phyloP scores from a whole-genome alignment of 2,113 vertebrate genomes.

The Coregonus clupeaformis region DNA sequence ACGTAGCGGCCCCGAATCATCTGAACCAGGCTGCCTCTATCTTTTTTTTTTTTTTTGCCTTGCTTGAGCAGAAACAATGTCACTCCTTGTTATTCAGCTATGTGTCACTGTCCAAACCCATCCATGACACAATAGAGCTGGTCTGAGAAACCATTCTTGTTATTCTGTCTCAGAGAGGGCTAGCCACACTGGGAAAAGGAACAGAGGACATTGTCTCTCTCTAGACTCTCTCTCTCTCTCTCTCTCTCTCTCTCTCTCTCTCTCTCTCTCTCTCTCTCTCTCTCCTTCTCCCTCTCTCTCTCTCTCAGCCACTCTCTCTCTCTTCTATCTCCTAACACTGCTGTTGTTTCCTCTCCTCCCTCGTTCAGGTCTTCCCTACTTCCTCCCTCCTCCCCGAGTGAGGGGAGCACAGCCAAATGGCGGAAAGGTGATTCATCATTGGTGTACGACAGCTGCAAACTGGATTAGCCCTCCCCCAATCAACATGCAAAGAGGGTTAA shows the following conservation, averaged over 20 bases:
- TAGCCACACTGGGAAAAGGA: conserved; percentile 50
- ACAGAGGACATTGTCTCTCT: conserved; percentile 95
- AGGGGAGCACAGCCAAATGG: conserved; percentile 90
- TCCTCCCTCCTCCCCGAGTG: conserved; percentile 83
- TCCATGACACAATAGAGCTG: conserved; percentile 83
- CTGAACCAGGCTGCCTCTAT: conserved; percentile 73
- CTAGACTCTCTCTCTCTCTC: conserved; percentile 42
- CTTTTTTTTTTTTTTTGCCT: conserved; percentile 77
- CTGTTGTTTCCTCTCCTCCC: conserved; percentile 94
- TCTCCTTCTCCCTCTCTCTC: no score
- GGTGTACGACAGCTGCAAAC: conserved; percentile 98
- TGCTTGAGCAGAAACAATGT: conserved; percentile 86
- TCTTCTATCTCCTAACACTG: conserved; percentile 57
- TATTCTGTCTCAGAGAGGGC: conserved; percentile 81
- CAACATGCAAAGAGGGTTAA: conserved; percentile 84
- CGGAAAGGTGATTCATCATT: conserved; percentile 99
- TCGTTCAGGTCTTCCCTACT: conserved; percentile 85
- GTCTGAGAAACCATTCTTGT: conserved; percentile 83
- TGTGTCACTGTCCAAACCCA: conserved; percentile 78
- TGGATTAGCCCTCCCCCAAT: conserved; percentile 96
- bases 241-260: no score
- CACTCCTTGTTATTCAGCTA: conserved; percentile 83
- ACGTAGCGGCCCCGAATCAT: conserved; percentile 84
- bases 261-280: no score
- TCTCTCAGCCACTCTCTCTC: no score